These are phyloP conservation scores for Volucella inflata DNA, from an alignment of 2,888 invertebrate species.

Conservation along the genomic window DNA sequence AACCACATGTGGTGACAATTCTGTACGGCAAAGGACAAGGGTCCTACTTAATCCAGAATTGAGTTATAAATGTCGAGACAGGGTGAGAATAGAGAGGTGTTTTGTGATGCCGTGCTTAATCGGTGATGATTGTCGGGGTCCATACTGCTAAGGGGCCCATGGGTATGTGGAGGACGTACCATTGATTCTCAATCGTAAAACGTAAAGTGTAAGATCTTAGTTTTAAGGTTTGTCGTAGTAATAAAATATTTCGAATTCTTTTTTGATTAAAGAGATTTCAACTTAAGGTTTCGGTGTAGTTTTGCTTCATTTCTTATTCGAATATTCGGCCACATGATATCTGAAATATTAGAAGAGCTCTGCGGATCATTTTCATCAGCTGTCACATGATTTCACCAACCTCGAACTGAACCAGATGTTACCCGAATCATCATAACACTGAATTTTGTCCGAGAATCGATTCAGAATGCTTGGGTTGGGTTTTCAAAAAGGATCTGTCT, in stretches of 20 bases:
- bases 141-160: conserved; percentile 54
- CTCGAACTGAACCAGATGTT: too few species aligned
- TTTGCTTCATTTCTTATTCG: too few species aligned
- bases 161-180: neutral
- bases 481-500: too few species aligned
- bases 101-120: conserved; percentile 81
- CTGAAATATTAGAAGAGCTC: too few species aligned
- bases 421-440: too few species aligned
- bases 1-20: conserved; percentile 86
- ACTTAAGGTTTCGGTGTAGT: too few species aligned
- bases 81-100: conserved; percentile 82
- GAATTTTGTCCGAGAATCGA: too few species aligned
- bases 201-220: conserved; percentile 47
- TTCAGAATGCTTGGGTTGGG: too few species aligned
- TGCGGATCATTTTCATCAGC: too few species aligned
- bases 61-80: conserved; percentile 82
- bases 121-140: conserved; percentile 75
- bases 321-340: too few species aligned
- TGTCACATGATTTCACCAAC: too few species aligned
- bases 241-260: conserved; percentile 5
- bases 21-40: conserved; percentile 85
- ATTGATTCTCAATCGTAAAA: conserved; percentile 4
- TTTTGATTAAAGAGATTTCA: neutral
- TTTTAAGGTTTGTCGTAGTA: conserved; percentile 33
- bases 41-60: conserved; percentile 81